A percentile compares a stretch with the other conserved stretches of the same genome.
Evolutionary conservation across 2,113 vertebrate genomes (phyloP).

Genomic region (Ailuropoda melanoleuca): DNA sequence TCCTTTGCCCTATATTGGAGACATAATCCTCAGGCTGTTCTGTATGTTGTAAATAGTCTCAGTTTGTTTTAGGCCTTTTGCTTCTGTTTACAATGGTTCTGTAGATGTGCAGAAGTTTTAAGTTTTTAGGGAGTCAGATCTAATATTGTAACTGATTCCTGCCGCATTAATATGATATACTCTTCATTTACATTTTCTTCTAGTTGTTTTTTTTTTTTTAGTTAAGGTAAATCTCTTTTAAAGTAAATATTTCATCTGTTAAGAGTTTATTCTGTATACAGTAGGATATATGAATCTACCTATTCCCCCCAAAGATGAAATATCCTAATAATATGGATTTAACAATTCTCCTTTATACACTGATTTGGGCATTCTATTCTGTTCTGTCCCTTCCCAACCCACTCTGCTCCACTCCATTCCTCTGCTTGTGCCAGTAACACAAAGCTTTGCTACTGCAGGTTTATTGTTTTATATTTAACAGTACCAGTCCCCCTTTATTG

Average conservation of each 20-base stretch:
- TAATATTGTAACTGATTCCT: neutral
- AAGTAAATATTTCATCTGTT: neutral
- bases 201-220: neutral
- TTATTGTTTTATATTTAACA: conserved; percentile 16
- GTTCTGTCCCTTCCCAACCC: neutral
- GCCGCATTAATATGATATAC: neutral
- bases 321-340: neutral
- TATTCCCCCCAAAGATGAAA: neutral
- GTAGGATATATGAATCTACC: neutral
- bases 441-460: neutral
- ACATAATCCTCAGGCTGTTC: neutral
- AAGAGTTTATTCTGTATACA: neutral
- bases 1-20: neutral
- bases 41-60: neutral
- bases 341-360: neutral
- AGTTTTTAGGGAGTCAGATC: neutral
- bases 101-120: neutral
- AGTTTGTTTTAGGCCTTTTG: neutral
- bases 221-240: neutral
- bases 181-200: neutral
- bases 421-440: neutral
- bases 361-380: neutral
- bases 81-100: neutral
- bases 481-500: neutral
- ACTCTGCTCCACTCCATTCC: neutral